Base-by-base conservation (phyloP, 2,888 invertebrate genomes). In the Mythimna lalbum region DNA sequence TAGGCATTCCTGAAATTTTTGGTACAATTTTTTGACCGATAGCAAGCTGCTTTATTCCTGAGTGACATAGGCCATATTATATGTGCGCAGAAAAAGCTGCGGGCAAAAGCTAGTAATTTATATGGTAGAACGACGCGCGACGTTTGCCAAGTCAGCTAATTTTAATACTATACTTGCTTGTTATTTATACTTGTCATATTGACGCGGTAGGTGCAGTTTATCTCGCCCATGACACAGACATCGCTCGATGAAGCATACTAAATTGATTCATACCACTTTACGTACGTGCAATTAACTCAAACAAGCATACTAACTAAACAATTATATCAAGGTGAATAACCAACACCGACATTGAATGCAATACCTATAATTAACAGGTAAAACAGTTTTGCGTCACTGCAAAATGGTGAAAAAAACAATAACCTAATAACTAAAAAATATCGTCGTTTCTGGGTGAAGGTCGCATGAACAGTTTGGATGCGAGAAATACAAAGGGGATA, bases 241-340 rank as follows among this genome's bases (percentile, higher is more conserved):
- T 4, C 14, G 52, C 53, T 27, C 23, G 12, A 7, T 53, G 27
- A 17, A 17, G 31, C 19, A 31, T 55, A 55, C 9, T 9, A 19
- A 55, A 55, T 27, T 36, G 56, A 49, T 57, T 49, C 21, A 57
- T n/a, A 55, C 10, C 10, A 43, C 23, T 64, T 17, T 2, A 56
- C 9, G 2, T 43, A 67, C 67, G 67, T 66, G 67, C 19, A 7
- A 31, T 55, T 47, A 47, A 47, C 17, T 55, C 9, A 17, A 6
- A 31, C 27, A n/a, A n/a, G 1, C 33, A 0, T 5, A 47, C 21
- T 49, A n/a, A 49, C 63, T 63, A 1, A 67, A 14, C 21, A 19
- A 65, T 36, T 39, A 21, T 19, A 36, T 56, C 14, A 36, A 36
- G n/a, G 6, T 43, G 33, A 23, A 68, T 17, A 47, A 23, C 4